Evolutionary conservation across 2,888 invertebrate species (phyloP), one percentile per base, ranked within the genome.

Genomic region (Dorcus hopei): DNA sequence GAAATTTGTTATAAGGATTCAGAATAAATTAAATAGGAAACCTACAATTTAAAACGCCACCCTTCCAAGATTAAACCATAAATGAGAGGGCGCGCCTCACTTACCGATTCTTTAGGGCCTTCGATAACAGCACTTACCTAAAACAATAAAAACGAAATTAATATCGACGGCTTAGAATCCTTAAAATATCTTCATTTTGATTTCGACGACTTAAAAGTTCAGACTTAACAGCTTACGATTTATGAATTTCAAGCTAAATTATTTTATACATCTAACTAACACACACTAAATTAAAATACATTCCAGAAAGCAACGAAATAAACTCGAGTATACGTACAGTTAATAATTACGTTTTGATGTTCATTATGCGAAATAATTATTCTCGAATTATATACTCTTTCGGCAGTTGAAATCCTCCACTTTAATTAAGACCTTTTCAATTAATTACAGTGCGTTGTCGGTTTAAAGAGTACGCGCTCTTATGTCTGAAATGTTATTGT

Each of bases 1-100:
- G 70, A 73, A 74, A 74, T 74, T 76, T 74, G 73, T 73, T 72
- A 70, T 73, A 72, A 72, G 72, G 71, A 72, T 72, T 67, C 68
- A 66, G 74, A 72, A 75, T 75, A 72, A 74, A 76, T 74, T 75
- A 73, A 69, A 69, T 66, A 66, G 62, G 65, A 66, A 66, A 64
- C 65, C 65, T 64, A 59, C 61, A 59, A 64, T 66, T 64, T 66
- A 62, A 64, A 62, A 64, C 63, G 58, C 59, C 59, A 58, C 57
- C 52, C 52, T 52, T 52, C 52, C 62, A 56, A 65, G 62, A 65
- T 65, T 65, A 65, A 65, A 59, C 52, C 52, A 48, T 58, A 58
- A 58, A 56, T 39, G 59, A 49, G 42, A 55, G 55, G 49, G 59
- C 40, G 40, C 49, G 38, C 9, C 45, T 38, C 23, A 50, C 55